Evolutionary conservation across 2,113 vertebrate species (phyloP).

Genomic region (Saccopteryx bilineata): DNA sequence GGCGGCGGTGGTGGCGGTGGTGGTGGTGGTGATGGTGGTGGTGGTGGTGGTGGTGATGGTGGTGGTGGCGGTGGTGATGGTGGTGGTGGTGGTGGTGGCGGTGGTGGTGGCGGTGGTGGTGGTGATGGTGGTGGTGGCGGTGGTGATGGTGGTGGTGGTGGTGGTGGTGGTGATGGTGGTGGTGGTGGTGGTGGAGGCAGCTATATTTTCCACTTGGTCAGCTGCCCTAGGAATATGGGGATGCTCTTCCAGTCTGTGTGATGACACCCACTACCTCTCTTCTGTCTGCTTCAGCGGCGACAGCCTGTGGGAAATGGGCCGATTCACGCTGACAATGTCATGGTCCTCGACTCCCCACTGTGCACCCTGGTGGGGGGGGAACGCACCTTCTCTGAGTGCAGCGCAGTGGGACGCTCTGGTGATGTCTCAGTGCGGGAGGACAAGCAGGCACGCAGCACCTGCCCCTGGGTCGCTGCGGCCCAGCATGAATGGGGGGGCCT

Average conservation of each 20-base stretch:
- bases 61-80: too few species aligned
- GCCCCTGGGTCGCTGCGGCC: neutral
- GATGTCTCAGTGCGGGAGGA: neutral
- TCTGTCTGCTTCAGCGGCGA: too few species aligned
- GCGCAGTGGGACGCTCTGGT: neutral
- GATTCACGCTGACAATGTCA: fast-evolving
- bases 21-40: too few species aligned
- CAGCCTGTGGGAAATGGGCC: fast-evolving
- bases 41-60: too few species aligned
- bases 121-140: too few species aligned
- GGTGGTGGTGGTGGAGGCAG: neutral
- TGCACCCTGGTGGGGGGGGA: fast-evolving
- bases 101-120: too few species aligned
- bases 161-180: too few species aligned
- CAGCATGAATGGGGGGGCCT: neutral
- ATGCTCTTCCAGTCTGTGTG: neutral
- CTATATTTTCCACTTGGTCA: neutral
- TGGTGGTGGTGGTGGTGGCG: too few species aligned
- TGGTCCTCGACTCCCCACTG: neutral
- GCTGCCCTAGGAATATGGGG: neutral
- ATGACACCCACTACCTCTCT: too few species aligned
- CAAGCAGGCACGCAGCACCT: neutral
- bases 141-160: neutral
- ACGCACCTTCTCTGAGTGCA: neutral
- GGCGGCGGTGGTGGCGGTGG: too few species aligned